Evolutionary conservation across 2,888 invertebrate species (phyloP).

Genomic region (Agonopterix alstromeriana): DNA sequence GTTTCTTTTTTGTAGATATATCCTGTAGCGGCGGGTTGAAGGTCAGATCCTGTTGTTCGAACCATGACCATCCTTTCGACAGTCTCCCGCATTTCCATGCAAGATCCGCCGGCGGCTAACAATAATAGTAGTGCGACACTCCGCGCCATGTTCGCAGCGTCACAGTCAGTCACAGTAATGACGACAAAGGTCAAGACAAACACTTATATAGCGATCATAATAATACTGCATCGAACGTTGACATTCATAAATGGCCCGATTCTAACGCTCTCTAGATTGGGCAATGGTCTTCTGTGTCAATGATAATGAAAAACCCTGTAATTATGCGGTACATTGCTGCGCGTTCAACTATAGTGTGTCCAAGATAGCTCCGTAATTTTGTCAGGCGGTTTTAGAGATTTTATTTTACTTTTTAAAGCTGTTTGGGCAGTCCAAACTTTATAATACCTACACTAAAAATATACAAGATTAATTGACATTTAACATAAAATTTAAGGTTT

Average conservation of each 20-base stretch:
- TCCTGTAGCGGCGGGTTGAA: conserved; percentile 77
- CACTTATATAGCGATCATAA: conserved; percentile 66
- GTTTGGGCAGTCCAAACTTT: too few relatives aligned
- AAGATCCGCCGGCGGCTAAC: conserved; percentile 34
- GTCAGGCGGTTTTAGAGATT: too few relatives aligned
- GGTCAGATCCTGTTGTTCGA: conserved; percentile 74
- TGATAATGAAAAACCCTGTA: conserved; percentile 70
- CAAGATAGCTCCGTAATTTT: too few relatives aligned
- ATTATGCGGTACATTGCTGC: conserved; percentile 61
- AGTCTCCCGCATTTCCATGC: conserved; percentile 67
- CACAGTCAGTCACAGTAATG: conserved; percentile 47
- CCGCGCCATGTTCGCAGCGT: conserved; percentile 51
- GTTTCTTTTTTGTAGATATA: conserved; percentile 73
- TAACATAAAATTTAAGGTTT: too few relatives aligned
- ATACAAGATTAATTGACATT: too few relatives aligned
- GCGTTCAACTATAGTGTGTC: conserved; percentile 43
- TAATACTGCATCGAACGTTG: conserved; percentile 55
- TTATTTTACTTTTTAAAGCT: too few relatives aligned
- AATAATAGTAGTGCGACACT: conserved; percentile 36
- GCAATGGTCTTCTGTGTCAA: conserved; percentile 72
- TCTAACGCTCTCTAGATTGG: conserved; percentile 63
- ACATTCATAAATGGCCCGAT: conserved; percentile 65
- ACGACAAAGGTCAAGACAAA: conserved; percentile 53
- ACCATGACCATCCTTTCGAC: conserved; percentile 74
- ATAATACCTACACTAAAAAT: too few relatives aligned